Percentiles rank a stretch among this genome's conserved stretches.
phyloP scores from a whole-genome alignment of 2,888 invertebrate genomes.

The Drosophila falleni region DNA sequence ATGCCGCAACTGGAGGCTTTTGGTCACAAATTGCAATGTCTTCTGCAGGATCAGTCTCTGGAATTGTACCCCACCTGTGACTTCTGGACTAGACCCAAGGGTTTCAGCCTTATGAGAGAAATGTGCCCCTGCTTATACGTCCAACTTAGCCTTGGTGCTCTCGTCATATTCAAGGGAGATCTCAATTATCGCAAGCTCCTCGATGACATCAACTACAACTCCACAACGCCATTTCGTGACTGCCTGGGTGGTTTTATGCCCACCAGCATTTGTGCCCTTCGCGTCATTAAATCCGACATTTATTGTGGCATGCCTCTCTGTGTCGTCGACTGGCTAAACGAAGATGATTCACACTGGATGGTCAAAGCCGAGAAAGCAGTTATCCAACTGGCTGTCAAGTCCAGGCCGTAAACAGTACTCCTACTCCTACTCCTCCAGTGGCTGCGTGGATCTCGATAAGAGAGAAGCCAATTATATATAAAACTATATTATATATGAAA shows the following conservation, averaged over 20 bases:
- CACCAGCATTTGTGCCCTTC: conserved; percentile 91
- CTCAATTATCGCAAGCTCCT: conserved; percentile 97
- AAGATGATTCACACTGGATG: conserved; percentile 91
- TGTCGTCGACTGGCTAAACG: conserved; percentile 87
- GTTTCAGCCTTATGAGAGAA: conserved; percentile 91
- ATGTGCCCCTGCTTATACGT: conserved; percentile 89
- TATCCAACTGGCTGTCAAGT: conserved; percentile 87
- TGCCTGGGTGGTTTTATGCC: conserved; percentile 89
- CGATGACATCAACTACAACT: conserved; percentile 93
- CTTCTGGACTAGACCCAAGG: conserved; percentile 95
- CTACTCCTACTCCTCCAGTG: too few species aligned
- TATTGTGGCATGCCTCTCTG: conserved; percentile 91
- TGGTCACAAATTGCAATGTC: conserved; percentile 87
- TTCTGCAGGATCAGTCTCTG: conserved; percentile 86
- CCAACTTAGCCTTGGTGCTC: conserved; percentile 88
- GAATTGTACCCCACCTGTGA: conserved; percentile 86
- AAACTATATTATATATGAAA: too few species aligned
- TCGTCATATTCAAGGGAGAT: conserved; percentile 96
- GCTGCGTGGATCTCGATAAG: too few species aligned
- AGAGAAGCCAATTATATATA: too few species aligned
- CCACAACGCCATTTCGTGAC: conserved; percentile 88
- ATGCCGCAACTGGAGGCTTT: conserved; percentile 81
- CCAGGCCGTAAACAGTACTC: conserved; percentile 39
- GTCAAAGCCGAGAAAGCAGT: conserved; percentile 92
- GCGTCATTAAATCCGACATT: conserved; percentile 96